A percentile compares a stretch with the other conserved stretches of the same genome.
These are phyloP conservation scores for Myanophis thanlyinensis DNA, from an alignment of 2,113 vertebrate species.

Conservation along the genomic window DNA sequence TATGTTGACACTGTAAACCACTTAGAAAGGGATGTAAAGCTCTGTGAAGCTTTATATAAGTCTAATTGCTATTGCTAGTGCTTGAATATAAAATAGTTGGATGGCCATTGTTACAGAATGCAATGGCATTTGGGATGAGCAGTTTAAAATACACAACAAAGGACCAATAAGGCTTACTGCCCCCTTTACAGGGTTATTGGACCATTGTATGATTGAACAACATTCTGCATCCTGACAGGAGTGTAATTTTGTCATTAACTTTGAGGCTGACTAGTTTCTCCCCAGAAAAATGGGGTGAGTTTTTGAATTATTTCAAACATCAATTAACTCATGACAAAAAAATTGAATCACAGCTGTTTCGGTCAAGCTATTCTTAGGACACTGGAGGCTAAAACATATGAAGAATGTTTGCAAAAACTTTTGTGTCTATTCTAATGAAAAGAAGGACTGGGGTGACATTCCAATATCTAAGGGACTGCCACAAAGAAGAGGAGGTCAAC, in stretches of 20 bases:
- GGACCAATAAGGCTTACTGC: too few species aligned
- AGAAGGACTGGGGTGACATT: too few species aligned
- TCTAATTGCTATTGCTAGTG: too few species aligned
- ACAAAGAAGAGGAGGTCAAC: too few species aligned
- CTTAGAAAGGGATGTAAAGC: background rate
- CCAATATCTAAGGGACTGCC: too few species aligned
- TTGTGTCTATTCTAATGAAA: too few species aligned
- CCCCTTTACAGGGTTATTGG: background rate
- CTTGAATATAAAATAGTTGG: background rate
- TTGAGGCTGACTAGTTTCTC: background rate
- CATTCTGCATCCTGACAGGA: background rate
- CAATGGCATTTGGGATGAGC: background rate
- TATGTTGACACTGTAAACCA: background rate
- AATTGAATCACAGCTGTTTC: background rate
- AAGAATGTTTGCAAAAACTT: too few species aligned
- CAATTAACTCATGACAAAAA: background rate
- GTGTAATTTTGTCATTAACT: background rate
- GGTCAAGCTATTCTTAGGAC: background rate
- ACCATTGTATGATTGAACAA: background rate
- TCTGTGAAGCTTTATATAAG: background rate
- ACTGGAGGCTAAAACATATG: too few species aligned
- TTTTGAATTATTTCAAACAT: background rate
- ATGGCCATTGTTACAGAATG: too few species aligned
- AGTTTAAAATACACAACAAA: background rate
- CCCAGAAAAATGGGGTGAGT: background rate